phyloP scores from a whole-genome alignment of 1,140 invertebrate genomes.

The Coelopa frigida region DNA sequence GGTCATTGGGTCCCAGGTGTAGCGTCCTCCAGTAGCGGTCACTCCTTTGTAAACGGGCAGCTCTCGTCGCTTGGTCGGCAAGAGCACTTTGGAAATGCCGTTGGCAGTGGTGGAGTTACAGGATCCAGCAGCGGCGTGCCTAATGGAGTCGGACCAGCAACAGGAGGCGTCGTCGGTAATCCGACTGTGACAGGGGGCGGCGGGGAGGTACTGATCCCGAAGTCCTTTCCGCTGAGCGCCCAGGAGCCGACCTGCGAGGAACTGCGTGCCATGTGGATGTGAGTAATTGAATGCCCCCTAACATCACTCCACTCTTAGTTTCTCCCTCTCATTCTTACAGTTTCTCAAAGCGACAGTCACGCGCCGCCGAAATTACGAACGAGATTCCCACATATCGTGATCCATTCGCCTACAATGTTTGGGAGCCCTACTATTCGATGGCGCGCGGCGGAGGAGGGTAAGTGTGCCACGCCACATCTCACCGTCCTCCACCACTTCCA shows the following conservation, averaged over 20 bases:
- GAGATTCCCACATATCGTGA: slow-evolving; percentile 72
- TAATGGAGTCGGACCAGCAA: too few species aligned
- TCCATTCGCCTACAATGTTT: slow-evolving; percentile 72
- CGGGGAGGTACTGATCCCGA: slow-evolving; percentile 37
- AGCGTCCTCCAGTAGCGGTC: too few species aligned
- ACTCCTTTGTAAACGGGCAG: too few species aligned
- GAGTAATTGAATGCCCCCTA: slow-evolving; percentile 12
- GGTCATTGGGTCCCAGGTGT: too few species aligned
- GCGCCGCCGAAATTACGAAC: slow-evolving; percentile 76
- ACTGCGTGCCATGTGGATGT: slow-evolving; percentile 82
- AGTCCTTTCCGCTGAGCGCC: slow-evolving; percentile 30
- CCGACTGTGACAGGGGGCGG: slow-evolving; percentile 11
- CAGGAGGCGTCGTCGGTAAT: too few species aligned
- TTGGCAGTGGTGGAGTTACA: too few species aligned
- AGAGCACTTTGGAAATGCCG: too few species aligned
- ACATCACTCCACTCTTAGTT: not conserved
- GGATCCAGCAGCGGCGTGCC: too few species aligned
- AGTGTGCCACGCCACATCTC: slow-evolving; percentile 18
- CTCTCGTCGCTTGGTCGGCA: too few species aligned
- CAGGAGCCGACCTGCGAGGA: slow-evolving; percentile 78
- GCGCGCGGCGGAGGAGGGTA: slow-evolving; percentile 48
- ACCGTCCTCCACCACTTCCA: not conserved
- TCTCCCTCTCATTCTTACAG: slow-evolving; percentile 21
- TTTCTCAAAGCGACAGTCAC: slow-evolving; percentile 79
- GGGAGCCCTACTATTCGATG: slow-evolving; percentile 60